Base-by-base conservation (phyloP, 2,113 vertebrate species). In the Dasypus novemcinctus region DNA sequence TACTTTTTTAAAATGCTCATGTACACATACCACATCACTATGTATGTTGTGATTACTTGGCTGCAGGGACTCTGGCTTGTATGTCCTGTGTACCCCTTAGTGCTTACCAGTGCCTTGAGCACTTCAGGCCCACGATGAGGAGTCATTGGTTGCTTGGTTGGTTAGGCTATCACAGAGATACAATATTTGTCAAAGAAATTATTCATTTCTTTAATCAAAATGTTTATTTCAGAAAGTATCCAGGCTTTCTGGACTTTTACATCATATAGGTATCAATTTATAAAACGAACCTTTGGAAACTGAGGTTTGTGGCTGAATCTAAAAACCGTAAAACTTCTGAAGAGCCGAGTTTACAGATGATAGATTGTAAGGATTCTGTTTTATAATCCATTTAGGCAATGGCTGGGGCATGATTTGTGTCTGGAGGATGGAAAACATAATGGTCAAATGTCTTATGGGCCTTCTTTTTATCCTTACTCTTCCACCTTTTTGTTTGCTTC, bases 141-240 rank as follows among this genome's bases (percentile, higher is more conserved):
- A 69, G 10, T 72, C 87, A 49, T 13, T 78, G 49, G 25, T 87
- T 69, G 46, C 5, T 33, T 87, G 43, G 25, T 71, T 72, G 82
- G 46, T 57, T 41, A 72, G 59, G 21, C 20, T 64, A 25, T 72
- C 38, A 85, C 41, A 75, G 54, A 94, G 54, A 92, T 27, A 68
- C 25, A 76, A 38, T 38, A 95, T 27, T 71, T 90, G n/a, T 71
- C 38, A 81, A 93, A 90, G 31, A 38, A 61, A 93, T 41, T 52
- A 49, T 72, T 66, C 25, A 75, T 90, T 69, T 88, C 25, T 86
- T 81, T 72, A 95, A 80, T 90, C 80, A 72, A 82, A 95, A 66
- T 80, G 41, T 83, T 96, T 95, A 93, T 94, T 97, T 96, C 41
- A 88, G 74, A 87, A 95, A 95, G 72, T 68, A 54, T n/a, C 5